phyloP scores from a whole-genome alignment of 2,888 invertebrate species.

The Macrosiphum euphorbiae region DNA sequence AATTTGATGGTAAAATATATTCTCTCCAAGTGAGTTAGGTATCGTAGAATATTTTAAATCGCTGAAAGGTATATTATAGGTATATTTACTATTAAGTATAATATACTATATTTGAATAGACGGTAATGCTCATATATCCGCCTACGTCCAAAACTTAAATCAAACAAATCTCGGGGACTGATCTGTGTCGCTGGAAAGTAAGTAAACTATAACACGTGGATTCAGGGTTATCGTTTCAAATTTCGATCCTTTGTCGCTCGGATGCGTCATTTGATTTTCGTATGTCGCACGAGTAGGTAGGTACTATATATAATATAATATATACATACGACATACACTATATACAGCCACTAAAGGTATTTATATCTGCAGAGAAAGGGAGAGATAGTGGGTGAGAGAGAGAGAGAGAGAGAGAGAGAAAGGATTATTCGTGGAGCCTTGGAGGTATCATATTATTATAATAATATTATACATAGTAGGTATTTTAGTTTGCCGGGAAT shows the following conservation, averaged over 20 bases:
- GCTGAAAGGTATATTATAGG: background rate
- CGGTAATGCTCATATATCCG: background rate
- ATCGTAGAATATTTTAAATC: background rate
- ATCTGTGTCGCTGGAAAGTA: background rate
- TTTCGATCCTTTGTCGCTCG: constrained; percentile 5
- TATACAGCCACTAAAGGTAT: background rate
- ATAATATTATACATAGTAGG: background rate
- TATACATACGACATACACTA: background rate
- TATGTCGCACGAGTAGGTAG: background rate
- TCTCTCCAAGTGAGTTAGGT: background rate
- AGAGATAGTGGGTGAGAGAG: background rate
- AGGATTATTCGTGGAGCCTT: background rate
- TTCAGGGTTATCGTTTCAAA: background rate
- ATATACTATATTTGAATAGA: background rate
- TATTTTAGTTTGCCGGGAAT: constrained; percentile 15
- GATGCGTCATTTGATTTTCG: background rate
- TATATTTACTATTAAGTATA: background rate
- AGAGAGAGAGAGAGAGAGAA: background rate
- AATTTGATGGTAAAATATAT: background rate
- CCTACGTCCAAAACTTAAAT: background rate
- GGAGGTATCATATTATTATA: constrained; percentile 12
- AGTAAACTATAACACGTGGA: background rate
- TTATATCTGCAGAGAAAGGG: background rate
- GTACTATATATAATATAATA: background rate
- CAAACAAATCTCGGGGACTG: background rate